Conservation (phyloP, 2,113 vertebrate genomes). For the Cottus gobio region DNA sequence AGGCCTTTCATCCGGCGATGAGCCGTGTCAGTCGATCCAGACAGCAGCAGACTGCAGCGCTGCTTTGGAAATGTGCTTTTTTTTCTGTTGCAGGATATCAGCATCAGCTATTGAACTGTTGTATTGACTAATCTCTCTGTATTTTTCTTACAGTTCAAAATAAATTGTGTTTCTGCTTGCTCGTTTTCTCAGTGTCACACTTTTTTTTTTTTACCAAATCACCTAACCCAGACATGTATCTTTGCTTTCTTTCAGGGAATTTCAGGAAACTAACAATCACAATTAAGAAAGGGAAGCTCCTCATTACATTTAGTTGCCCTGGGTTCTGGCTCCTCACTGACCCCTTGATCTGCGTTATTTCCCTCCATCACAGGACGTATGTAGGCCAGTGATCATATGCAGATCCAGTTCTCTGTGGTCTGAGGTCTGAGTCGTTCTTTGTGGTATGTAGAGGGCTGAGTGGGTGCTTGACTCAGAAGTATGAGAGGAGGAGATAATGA, state of each 20-base stretch:
- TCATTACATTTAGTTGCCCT: conserved; percentile 44
- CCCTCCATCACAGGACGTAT: conserved; percentile 45
- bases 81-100: conserved; percentile 40
- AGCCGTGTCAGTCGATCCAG: conserved; percentile 49
- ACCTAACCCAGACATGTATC: conserved; percentile 34
- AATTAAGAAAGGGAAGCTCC: conserved; percentile 43
- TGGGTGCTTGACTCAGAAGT: conserved; percentile 47
- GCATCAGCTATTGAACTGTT: conserved; percentile 9
- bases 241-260: conserved; percentile 33
- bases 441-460: conserved; percentile 34
- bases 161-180: conserved; percentile 6
- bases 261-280: conserved; percentile 68
- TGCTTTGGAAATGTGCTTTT: conserved; percentile 32
- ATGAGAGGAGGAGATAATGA: conserved; percentile 48
- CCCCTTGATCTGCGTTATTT: conserved; percentile 41
- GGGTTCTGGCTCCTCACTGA: conserved; percentile 50
- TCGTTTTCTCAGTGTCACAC: conserved; percentile 17
- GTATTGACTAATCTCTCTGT: neutral
- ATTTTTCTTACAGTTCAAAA: conserved; percentile 18
- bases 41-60: conserved; percentile 49
- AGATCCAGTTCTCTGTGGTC: conserved; percentile 45
- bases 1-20: conserved; percentile 54
- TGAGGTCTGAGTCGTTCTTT: conserved; percentile 43
- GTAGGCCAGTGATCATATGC: conserved; percentile 43
- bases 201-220: conserved; percentile 9